A percentile compares a stretch with the other conserved stretches of the same genome.
Conservation (phyloP, 2,113 vertebrate species). For the Boleophthalmus pectinirostris region DNA sequence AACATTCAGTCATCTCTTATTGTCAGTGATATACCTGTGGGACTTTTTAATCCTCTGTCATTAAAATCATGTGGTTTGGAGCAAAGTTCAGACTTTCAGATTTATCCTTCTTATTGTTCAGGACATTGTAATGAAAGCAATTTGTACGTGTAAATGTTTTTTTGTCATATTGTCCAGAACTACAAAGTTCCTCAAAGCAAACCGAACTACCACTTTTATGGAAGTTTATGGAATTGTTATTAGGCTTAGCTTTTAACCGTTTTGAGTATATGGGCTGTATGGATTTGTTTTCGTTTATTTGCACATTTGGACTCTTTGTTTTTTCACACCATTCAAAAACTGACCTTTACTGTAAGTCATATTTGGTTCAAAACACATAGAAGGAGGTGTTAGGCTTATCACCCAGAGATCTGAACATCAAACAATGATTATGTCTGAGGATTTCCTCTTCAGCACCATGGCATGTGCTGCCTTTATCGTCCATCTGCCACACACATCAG, state of each 20-base stretch:
- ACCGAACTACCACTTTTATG: background rate
- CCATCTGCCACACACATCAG: constrained; percentile 15
- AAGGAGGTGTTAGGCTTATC: background rate
- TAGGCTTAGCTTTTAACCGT: no score
- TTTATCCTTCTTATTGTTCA: no score
- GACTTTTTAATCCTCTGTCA: no score
- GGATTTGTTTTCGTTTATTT: background rate
- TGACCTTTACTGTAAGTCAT: background rate
- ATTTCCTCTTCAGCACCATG: constrained; percentile 33
- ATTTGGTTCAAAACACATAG: background rate
- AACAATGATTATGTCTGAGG: constrained; percentile 17
- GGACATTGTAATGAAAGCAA: no score
- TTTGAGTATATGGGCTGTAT: no score
- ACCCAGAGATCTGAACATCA: constrained; percentile 11
- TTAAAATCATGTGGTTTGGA: no score
- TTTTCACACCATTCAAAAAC: background rate
- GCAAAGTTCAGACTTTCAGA: no score
- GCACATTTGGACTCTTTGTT: background rate
- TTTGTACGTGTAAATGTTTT: no score
- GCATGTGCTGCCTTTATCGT: constrained; percentile 2
- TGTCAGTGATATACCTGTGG: no score
- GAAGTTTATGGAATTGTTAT: no score
- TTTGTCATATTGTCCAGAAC: no score
- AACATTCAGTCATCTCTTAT: no score
- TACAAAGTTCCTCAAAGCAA: background rate